Evolutionary conservation across 2,888 invertebrate species (phyloP).

Genomic region (Kuschelorhynchus macadamiae): DNA sequence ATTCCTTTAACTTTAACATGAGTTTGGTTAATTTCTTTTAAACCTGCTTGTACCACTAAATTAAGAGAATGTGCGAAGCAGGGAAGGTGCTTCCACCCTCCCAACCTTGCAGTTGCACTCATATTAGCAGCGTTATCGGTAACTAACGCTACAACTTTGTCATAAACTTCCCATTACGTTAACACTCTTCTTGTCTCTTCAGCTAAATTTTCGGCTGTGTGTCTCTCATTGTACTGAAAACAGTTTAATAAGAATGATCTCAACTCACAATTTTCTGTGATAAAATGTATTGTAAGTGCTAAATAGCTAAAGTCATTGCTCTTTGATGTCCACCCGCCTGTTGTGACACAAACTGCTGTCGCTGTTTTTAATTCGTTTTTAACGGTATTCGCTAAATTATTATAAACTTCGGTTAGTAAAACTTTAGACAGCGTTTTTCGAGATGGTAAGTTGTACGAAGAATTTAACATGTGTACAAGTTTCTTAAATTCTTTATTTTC

Average conservation of each 20-base stretch:
- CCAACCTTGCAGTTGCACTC: background rate
- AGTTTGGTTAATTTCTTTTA: slow-evolving; percentile 45
- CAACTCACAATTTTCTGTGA: slow-evolving; percentile 12
- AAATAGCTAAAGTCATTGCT: slow-evolving; percentile 27
- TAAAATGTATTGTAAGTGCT: slow-evolving; percentile 24
- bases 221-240: slow-evolving; percentile 14
- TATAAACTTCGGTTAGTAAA: slow-evolving; percentile 8
- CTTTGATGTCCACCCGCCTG: slow-evolving; percentile 17
- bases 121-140: slow-evolving; percentile 51
- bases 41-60: slow-evolving; percentile 54
- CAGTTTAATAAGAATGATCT: slow-evolving; percentile 20
- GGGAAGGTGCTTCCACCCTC: slow-evolving; percentile 45
- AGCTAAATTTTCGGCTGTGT: slow-evolving; percentile 25
- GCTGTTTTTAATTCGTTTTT: background rate
- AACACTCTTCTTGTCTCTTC: background rate
- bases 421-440: slow-evolving; percentile 6
- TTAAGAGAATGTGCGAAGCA: slow-evolving; percentile 60
- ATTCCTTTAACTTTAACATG: slow-evolving; percentile 38
- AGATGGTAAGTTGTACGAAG: slow-evolving; percentile 1
- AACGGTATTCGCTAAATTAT: background rate
- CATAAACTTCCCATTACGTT: slow-evolving; percentile 18
- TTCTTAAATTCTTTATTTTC: slow-evolving; percentile 14
- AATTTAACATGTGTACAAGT: slow-evolving; percentile 11
- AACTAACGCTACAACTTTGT: slow-evolving; percentile 53
- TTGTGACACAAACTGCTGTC: slow-evolving; percentile 4